These are phyloP conservation scores for Callionymus lyra DNA, from an alignment of 2,113 vertebrate genomes.

Conservation along the genomic window DNA sequence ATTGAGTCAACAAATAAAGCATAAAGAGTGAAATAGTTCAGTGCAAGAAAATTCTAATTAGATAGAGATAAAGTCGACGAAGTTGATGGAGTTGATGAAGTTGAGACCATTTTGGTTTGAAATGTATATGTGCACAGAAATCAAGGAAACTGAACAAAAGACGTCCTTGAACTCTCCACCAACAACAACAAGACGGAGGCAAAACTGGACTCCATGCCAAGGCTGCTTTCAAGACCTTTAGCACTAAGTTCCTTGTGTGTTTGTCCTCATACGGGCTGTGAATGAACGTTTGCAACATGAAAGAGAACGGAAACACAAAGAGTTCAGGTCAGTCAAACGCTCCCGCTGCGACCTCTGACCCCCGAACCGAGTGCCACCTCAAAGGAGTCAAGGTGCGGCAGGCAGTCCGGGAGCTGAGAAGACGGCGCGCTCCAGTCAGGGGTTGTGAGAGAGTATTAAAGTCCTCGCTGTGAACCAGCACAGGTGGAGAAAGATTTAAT, in stretches of 20 bases:
- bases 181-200: too few species aligned
- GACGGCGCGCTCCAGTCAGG: slow-evolving; percentile 39
- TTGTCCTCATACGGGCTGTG: slow-evolving; percentile 39
- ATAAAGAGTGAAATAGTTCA: too few species aligned
- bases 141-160: too few species aligned
- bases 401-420: slow-evolving; percentile 42
- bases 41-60: too few species aligned
- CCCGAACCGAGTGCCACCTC: slow-evolving; percentile 25
- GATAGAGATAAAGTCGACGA: too few species aligned
- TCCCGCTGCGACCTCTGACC: slow-evolving; percentile 49
- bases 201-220: too few species aligned
- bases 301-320: slow-evolving; percentile 47
- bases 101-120: too few species aligned
- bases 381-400: slow-evolving; percentile 49
- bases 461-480: background rate
- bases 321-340: slow-evolving; percentile 53
- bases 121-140: too few species aligned
- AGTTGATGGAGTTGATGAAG: too few species aligned
- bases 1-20: too few species aligned
- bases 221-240: too few species aligned
- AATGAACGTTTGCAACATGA: slow-evolving; percentile 53
- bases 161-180: too few species aligned
- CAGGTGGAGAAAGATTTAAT: slow-evolving; percentile 1
- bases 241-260: slow-evolving; percentile 1
- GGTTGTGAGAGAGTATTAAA: slow-evolving; percentile 7